phyloP scores from a whole-genome alignment of 2,797 vertebrate genomes.

The Epinephelus coioides region DNA sequence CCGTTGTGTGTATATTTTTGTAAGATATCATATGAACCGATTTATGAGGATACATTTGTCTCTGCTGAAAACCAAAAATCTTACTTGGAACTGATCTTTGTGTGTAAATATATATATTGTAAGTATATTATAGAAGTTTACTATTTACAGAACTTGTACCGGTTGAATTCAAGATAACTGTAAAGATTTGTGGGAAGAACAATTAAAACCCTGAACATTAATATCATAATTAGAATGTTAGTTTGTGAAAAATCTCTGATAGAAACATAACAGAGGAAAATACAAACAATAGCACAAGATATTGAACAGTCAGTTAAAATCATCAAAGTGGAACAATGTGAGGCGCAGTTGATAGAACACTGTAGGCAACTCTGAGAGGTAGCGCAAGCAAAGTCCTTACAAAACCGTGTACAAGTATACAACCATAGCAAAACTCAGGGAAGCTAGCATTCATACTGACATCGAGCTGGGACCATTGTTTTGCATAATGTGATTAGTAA shows the following conservation, averaged over 20 bases:
- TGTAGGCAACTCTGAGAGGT: constrained; percentile 61
- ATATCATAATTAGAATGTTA: not conserved
- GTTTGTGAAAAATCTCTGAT: not conserved
- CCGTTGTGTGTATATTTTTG: no score
- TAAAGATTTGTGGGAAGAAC: not conserved
- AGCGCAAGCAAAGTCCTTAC: constrained; percentile 53
- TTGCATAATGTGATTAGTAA: constrained; percentile 74
- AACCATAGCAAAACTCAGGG: constrained; percentile 15
- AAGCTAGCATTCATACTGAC: constrained; percentile 42
- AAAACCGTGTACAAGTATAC: constrained; percentile 12
- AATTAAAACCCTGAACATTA: constrained; percentile 24
- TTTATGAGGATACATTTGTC: no score
- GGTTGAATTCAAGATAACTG: not conserved
- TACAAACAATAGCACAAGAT: constrained; percentile 26
- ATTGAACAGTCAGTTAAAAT: constrained; percentile 63
- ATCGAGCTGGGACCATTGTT: constrained; percentile 8
- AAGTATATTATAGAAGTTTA: not conserved
- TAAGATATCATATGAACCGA: no score
- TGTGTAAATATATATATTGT: no score
- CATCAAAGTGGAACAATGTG: constrained; percentile 16
- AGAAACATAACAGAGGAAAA: constrained; percentile 18
- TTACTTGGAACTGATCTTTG: constrained; percentile 6
- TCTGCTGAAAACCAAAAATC: constrained; percentile 3
- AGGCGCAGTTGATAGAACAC: constrained; percentile 31
- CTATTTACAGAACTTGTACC: constrained; percentile 25